phyloP scores from a whole-genome alignment of 2,888 invertebrate species.

The Melinaea marsaeus region DNA sequence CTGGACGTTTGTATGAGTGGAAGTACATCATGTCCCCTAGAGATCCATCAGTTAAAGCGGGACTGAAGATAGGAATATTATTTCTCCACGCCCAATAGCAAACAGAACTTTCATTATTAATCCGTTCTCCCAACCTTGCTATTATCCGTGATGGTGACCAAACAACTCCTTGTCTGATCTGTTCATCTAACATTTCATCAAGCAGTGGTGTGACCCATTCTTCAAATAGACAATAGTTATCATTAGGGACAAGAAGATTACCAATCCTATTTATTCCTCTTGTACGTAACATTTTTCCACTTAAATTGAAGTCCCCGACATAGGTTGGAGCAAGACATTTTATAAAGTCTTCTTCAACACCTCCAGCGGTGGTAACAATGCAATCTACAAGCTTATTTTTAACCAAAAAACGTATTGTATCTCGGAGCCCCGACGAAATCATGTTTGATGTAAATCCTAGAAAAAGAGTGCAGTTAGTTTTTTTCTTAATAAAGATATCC shows the following conservation, averaged over 20 bases:
- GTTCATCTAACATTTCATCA: conserved; percentile 93
- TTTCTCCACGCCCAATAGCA: conserved; percentile 98
- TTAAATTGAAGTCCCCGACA: conserved; percentile 92
- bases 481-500: conserved; percentile 87
- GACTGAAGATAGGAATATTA: conserved; percentile 98
- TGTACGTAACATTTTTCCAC: conserved; percentile 87
- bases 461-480: conserved; percentile 94
- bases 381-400: conserved; percentile 90
- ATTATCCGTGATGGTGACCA: conserved; percentile 89
- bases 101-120: conserved; percentile 93
- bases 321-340: conserved; percentile 98
- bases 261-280: conserved; percentile 91
- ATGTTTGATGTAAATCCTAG: conserved; percentile 98
- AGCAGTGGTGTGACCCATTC: conserved; percentile 97
- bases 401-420: conserved; percentile 87
- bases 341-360: conserved; percentile 98
- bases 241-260: conserved; percentile 97
- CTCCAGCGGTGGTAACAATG: conserved; percentile 98
- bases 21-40: conserved; percentile 99
- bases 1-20: conserved; percentile 95
- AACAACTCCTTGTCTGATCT: conserved; percentile 82
- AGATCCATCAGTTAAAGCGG: conserved; percentile 98
- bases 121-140: conserved; percentile 90
- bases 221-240: conserved; percentile 98
- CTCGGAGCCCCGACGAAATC: conserved; percentile 95